A percentile compares a stretch with the other conserved stretches of the same genome.
Conservation (phyloP, 2,797 vertebrate species). For the Lepilemur septentrionalis region DNA sequence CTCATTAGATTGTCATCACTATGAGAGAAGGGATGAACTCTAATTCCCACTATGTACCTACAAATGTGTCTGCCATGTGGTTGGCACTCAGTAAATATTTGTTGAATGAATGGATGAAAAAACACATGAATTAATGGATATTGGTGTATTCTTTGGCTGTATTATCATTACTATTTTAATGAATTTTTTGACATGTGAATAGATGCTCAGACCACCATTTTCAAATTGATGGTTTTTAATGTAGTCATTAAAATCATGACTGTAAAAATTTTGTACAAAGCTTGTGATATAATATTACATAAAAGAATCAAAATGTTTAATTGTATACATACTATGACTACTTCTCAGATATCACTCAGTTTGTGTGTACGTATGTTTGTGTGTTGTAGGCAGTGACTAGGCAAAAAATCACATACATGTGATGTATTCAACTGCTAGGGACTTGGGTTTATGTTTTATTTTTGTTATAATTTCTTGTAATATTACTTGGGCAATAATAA, state of each 20-base stretch:
- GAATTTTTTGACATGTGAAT: not conserved
- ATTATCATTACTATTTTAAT: conserved; percentile 23
- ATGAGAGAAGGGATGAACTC: not conserved
- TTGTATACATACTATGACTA: not conserved
- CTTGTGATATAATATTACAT: not conserved
- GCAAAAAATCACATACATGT: not conserved
- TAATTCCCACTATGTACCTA: not conserved
- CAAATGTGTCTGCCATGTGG: not conserved
- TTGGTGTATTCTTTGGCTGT: not conserved
- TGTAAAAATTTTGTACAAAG: not conserved
- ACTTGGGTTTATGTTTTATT: not conserved
- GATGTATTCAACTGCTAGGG: not conserved
- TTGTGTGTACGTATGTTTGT: not conserved
- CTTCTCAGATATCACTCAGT: not conserved
- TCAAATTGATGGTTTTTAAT: not conserved
- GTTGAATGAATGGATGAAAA: not conserved
- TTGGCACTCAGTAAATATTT: not conserved
- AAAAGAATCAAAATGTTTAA: not conserved
- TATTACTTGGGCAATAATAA: conserved; percentile 53
- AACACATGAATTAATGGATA: not conserved
- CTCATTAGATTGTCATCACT: not conserved
- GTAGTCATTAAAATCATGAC: not conserved
- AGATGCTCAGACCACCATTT: not conserved
- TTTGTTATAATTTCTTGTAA: conserved; percentile 40
- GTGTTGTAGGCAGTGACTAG: not conserved